Evolutionary conservation across 2,888 invertebrate genomes (phyloP).

Genomic region (Galeruca laticollis): DNA sequence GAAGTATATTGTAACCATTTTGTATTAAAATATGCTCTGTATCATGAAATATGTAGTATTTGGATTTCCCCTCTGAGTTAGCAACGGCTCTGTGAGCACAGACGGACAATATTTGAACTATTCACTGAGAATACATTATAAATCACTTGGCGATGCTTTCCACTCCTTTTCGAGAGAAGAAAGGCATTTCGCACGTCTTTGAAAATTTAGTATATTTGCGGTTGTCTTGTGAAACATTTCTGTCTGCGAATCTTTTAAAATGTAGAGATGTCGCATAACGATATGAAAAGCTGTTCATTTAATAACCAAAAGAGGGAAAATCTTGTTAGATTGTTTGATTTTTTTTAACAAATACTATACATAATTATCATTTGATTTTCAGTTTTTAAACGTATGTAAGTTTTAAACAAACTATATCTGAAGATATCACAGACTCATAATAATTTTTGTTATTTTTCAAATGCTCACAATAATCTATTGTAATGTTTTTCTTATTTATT

Average conservation of each 20-base stretch:
- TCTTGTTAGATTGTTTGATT: too few species aligned
- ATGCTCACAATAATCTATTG: too few species aligned
- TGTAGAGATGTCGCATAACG: neutral
- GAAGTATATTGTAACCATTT: neutral
- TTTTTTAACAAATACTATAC: neutral
- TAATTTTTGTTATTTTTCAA: too few species aligned
- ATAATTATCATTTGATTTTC: too few species aligned
- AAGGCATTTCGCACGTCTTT: slow-evolving; percentile 3
- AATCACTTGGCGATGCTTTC: slow-evolving; percentile 18
- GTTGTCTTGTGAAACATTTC: slow-evolving; percentile 1
- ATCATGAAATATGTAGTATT: slow-evolving; percentile 6
- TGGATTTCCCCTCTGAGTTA: slow-evolving; percentile 1
- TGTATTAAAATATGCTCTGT: neutral
- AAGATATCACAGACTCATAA: too few species aligned
- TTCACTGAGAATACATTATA: slow-evolving; percentile 26
- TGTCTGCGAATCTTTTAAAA: neutral
- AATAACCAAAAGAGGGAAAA: neutral
- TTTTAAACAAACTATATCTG: too few species aligned
- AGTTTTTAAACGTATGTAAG: too few species aligned
- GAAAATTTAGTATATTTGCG: slow-evolving; percentile 1
- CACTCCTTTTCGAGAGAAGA: neutral
- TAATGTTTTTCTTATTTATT: too few species aligned
- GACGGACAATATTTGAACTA: slow-evolving; percentile 26
- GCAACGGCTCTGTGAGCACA: neutral
- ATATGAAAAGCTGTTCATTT: neutral